These are phyloP conservation scores for Neotoxoptera formosana DNA, from an alignment of 1,140 invertebrate genomes.

Conservation along the genomic window DNA sequence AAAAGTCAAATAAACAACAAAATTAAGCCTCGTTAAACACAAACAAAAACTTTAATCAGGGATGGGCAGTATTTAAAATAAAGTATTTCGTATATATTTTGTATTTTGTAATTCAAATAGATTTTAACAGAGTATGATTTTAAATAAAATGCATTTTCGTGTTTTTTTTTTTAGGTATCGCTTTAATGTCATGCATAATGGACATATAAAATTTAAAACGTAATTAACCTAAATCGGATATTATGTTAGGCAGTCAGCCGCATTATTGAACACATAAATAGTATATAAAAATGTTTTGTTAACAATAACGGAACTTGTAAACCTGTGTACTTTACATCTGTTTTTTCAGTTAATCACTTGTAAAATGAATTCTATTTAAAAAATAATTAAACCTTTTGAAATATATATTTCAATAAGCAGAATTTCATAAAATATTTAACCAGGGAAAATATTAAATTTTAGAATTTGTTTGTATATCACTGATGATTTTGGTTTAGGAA, in stretches of 20 bases:
- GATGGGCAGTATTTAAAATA: neutral
- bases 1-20: conserved; percentile 17
- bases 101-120: neutral
- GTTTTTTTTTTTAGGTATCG: neutral
- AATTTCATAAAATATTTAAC: neutral
- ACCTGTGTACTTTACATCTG: too few relatives aligned
- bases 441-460: neutral
- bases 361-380: neutral
- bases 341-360: neutral
- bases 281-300: neutral
- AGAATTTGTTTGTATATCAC: neutral
- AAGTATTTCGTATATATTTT: neutral
- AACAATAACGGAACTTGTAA: neutral
- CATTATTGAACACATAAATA: neutral
- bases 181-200: neutral
- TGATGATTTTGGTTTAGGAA: neutral
- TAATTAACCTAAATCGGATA: neutral
- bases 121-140: neutral
- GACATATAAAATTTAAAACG: neutral
- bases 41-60: neutral
- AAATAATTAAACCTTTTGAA: neutral
- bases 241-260: neutral
- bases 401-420: neutral
- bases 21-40: neutral
- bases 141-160: neutral